Conservation (phyloP, 2,888 invertebrate genomes). For the Ennomos fuscantarius region DNA sequence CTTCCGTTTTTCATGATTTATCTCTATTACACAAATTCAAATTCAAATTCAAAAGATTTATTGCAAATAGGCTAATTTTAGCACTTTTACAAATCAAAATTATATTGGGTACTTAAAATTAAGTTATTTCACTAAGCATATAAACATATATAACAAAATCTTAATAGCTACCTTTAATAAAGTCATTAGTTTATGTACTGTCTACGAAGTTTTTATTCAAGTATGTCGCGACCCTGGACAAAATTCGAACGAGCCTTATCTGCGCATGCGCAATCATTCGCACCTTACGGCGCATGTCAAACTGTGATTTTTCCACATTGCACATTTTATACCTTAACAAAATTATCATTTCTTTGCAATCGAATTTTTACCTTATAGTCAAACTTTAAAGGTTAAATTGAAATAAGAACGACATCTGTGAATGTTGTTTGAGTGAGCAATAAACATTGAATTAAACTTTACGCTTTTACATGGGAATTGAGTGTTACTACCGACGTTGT, state of each 20-base stretch:
- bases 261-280: slow-evolving; percentile 54
- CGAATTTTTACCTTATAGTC: slow-evolving; percentile 29
- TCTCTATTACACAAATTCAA: too few species aligned
- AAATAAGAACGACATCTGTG: slow-evolving; percentile 24
- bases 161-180: too few species aligned
- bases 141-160: too few species aligned
- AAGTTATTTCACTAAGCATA: too few species aligned
- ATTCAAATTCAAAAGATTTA: too few species aligned
- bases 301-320: slow-evolving; percentile 37
- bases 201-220: slow-evolving; percentile 33
- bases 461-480: slow-evolving; percentile 38
- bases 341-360: slow-evolving; percentile 9
- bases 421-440: slow-evolving; percentile 46
- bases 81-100: too few species aligned
- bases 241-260: slow-evolving; percentile 55
- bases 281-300: slow-evolving; percentile 47
- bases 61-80: too few species aligned
- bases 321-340: slow-evolving; percentile 9
- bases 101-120: too few species aligned
- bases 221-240: slow-evolving; percentile 56
- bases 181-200: slow-evolving; percentile 26
- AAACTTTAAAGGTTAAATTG: slow-evolving; percentile 28
- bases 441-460: slow-evolving; percentile 41
- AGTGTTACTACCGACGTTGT: slow-evolving; percentile 46
- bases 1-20: too few species aligned